Base-by-base conservation (phyloP, 2,888 invertebrate genomes). In the Epiblema foenella region DNA sequence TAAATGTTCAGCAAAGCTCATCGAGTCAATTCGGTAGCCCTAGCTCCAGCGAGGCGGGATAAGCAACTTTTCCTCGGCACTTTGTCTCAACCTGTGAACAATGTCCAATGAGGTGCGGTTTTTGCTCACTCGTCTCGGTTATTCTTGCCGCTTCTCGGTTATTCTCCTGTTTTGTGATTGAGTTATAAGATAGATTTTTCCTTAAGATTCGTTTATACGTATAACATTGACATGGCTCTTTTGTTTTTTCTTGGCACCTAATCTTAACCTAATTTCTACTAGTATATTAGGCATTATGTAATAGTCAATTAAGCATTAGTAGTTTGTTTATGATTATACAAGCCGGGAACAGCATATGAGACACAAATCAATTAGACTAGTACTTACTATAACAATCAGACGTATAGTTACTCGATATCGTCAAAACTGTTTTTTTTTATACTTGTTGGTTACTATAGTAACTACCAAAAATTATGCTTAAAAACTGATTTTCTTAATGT, bases 21-120 rank as follows among this genome's bases (percentile, higher is more conserved):
- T n/a, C 20, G n/a, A 39, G 54, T 24, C 8, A 59, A 20, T 37
- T 18, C 15, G 46, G 37, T 64, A 69, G 63, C 69, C 69, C 72
- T 65, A 49, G 54, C 59, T 60, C 54, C 68, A 46, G 29, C 74
- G 76, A 72, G 78, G 78, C 77, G 78, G 76, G 77, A 79, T 73
- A 79, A 70, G 73, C 67, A 80, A 80, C 79, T 77, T 79, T 77
- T 64, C 64, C 76, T 77, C 76, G 77, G 78, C 81, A 86, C 75
- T 81, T 81, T 81, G 78, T 77, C 73, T 63, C 76, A 77, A 82
- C 79, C 82, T 81, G 81, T 77, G 81, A 80, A 79, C 83, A 81
- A 80, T 78, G 82, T 80, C 80, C 79, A 76, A 81, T 77, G 79
- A 80, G 76, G 80, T 81, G 80, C 81, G 79, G 77, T 82, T 86